phyloP scores from a whole-genome alignment of 2,113 vertebrate genomes.

The Dinomys branickii region DNA sequence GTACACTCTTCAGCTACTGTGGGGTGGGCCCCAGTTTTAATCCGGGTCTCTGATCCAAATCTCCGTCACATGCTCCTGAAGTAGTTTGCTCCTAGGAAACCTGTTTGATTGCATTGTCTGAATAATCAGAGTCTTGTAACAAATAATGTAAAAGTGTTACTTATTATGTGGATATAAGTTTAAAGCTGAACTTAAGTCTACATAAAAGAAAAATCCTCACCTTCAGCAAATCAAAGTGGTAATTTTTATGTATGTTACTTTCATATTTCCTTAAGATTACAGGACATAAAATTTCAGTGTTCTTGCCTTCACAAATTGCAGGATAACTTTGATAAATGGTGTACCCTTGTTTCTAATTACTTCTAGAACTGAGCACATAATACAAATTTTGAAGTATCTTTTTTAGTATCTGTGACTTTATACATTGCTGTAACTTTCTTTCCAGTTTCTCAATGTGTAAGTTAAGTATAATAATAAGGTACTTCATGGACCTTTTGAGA shows the following conservation, averaged over 20 bases:
- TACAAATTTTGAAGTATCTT: constrained; percentile 8
- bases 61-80: neutral
- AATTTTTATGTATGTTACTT: neutral
- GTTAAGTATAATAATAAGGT: neutral
- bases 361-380: neutral
- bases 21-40: neutral
- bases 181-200: neutral
- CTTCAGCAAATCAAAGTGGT: neutral
- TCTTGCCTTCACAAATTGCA: neutral
- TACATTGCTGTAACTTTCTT: constrained; percentile 15
- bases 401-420: neutral
- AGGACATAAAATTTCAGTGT: neutral
- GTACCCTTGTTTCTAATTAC: neutral
- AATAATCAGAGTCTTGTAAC: neutral
- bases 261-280: neutral
- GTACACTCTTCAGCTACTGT: neutral
- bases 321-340: neutral
- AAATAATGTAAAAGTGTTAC: neutral
- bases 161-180: neutral
- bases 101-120: neutral
- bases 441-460: constrained; percentile 23
- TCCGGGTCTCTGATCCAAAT: neutral
- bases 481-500: neutral
- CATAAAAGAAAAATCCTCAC: neutral
- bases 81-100: neutral